phyloP scores from a whole-genome alignment of 2,888 invertebrate species.

The Tridacna gigas region DNA sequence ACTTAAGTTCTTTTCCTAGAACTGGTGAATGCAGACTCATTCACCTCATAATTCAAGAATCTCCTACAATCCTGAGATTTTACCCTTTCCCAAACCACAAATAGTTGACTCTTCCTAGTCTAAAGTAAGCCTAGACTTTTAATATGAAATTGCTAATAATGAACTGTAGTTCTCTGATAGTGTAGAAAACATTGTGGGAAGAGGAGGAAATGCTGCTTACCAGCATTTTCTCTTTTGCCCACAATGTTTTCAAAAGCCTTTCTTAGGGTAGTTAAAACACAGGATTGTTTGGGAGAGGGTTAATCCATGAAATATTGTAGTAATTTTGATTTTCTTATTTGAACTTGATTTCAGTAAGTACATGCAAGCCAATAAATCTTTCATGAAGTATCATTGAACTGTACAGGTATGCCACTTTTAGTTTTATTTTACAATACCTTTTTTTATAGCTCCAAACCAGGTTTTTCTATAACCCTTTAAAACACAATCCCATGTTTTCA shows the following conservation, averaged over 20 bases:
- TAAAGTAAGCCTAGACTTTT: no score
- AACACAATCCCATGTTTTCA: no score
- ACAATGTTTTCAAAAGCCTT: background rate
- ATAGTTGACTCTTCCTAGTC: no score
- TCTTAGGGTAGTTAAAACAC: background rate
- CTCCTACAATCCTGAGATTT: no score
- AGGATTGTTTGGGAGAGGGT: background rate
- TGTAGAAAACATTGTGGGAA: background rate
- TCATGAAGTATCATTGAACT: constrained; percentile 16
- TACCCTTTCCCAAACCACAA: no score
- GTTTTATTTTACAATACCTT: constrained; percentile 8
- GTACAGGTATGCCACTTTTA: constrained; percentile 1
- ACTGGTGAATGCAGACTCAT: no score
- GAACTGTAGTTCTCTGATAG: background rate
- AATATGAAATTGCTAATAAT: no score
- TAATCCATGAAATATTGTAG: no score
- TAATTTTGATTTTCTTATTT: background rate
- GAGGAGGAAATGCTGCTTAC: background rate
- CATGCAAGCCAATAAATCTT: constrained; percentile 5
- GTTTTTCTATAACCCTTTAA: background rate
- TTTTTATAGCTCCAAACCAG: background rate
- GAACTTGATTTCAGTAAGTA: background rate
- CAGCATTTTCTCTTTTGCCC: background rate
- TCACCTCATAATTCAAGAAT: no score
- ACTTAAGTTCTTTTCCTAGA: no score